These are phyloP conservation scores for Megalops atlanticus DNA, from an alignment of 2,113 vertebrate genomes.

Conservation along the genomic window DNA sequence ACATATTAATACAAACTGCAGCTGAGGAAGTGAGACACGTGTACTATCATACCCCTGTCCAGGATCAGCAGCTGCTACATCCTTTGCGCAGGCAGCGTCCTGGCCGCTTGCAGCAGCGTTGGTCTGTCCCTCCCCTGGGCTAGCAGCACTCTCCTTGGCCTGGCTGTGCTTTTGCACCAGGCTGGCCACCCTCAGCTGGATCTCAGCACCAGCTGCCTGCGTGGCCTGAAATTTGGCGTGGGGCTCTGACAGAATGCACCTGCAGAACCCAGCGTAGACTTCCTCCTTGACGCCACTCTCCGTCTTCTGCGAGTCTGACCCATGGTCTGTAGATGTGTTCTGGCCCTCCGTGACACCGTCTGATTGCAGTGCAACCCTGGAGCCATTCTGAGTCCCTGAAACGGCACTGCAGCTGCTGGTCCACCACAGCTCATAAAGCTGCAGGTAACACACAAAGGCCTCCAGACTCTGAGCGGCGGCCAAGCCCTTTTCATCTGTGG, in stretches of 20 bases:
- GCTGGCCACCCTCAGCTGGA: constrained; percentile 76
- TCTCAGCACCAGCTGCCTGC: constrained; percentile 67
- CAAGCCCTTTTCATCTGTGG: constrained; percentile 47
- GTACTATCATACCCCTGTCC: constrained; percentile 16
- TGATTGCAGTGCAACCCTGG: not conserved
- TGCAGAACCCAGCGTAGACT: constrained; percentile 40
- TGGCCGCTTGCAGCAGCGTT: constrained; percentile 30
- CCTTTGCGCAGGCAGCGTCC: constrained; percentile 28
- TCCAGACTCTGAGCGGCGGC: constrained; percentile 75
- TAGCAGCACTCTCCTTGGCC: constrained; percentile 50
- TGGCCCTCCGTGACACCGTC: not conserved
- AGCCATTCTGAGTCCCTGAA: not conserved
- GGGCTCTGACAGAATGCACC: constrained; percentile 76
- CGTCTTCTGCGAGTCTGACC: not conserved
- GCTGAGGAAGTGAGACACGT: not conserved
- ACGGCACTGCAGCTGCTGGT: constrained; percentile 24
- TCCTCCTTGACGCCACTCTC: not conserved
- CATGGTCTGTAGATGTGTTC: not conserved
- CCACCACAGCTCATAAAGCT: constrained; percentile 88
- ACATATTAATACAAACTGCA: not conserved
- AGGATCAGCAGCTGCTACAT: not conserved
- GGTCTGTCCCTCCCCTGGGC: constrained; percentile 33
- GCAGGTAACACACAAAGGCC: constrained; percentile 77
- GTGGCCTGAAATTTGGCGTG: constrained; percentile 78
- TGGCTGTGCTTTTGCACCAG: constrained; percentile 82